These are phyloP conservation scores for Siniperca obscura DNA, from an alignment of 2,797 vertebrate species.

Conservation along the genomic window DNA sequence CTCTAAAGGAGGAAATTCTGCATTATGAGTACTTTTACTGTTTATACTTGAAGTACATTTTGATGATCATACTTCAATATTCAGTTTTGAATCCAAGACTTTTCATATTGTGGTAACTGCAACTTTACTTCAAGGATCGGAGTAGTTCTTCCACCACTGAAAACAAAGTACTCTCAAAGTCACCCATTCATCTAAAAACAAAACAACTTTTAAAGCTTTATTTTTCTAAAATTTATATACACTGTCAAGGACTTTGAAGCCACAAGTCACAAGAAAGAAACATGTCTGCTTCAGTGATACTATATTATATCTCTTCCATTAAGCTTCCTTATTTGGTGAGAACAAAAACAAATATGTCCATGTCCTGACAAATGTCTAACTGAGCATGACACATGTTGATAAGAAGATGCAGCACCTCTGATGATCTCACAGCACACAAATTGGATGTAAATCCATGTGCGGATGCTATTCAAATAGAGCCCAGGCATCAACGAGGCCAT, in stretches of 20 bases:
- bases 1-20: too few species aligned
- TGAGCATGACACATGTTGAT: slow-evolving; percentile 25
- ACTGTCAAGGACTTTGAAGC: not conserved
- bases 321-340: slow-evolving; percentile 17
- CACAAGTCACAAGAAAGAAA: not conserved
- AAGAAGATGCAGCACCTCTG: slow-evolving; percentile 13
- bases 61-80: not conserved
- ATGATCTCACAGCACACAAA: slow-evolving; percentile 68
- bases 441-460: slow-evolving; percentile 71
- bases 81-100: too few species aligned
- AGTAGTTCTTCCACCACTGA: not conserved
- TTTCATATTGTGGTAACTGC: not conserved
- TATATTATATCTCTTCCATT: not conserved
- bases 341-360: slow-evolving; percentile 5
- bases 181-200: not conserved
- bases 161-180: not conserved
- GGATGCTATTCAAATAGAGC: slow-evolving; percentile 66
- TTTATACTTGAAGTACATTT: not conserved
- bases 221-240: not conserved
- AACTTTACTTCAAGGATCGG: not conserved
- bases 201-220: not conserved
- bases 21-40: not conserved
- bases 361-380: slow-evolving; percentile 6
- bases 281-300: not conserved
- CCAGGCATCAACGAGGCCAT: slow-evolving; percentile 41